phyloP scores from a whole-genome alignment of 2,888 invertebrate species.

The Furcula furcula region DNA sequence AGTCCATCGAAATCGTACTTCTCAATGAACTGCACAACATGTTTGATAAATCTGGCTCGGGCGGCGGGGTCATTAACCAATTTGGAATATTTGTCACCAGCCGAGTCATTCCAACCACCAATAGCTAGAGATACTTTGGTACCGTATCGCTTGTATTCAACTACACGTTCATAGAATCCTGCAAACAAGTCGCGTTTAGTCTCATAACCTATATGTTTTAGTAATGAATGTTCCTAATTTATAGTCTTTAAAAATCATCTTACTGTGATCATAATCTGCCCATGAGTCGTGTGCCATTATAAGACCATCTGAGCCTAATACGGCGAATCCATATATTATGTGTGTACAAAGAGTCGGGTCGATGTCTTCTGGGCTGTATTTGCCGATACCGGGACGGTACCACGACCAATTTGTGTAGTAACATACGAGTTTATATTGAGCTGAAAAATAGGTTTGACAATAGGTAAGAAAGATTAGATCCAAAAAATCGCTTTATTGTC shows the following conservation, averaged over 20 bases:
- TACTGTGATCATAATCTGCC: slow-evolving; percentile 94
- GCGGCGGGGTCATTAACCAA: slow-evolving; percentile 89
- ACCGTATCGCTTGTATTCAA: slow-evolving; percentile 88
- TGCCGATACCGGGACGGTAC: slow-evolving; percentile 91
- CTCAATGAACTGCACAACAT: slow-evolving; percentile 88
- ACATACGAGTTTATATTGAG: slow-evolving; percentile 91
- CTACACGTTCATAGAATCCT: slow-evolving; percentile 93
- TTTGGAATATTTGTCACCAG: slow-evolving; percentile 93
- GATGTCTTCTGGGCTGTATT: slow-evolving; percentile 92
- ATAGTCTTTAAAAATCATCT: slow-evolving; percentile 36
- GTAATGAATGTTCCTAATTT: background rate
- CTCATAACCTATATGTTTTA: background rate
- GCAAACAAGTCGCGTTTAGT: no score
- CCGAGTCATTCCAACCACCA: slow-evolving; percentile 98
- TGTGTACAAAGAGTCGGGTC: slow-evolving; percentile 95
- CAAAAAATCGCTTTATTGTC: slow-evolving; percentile 2
- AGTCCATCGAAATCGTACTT: slow-evolving; percentile 94
- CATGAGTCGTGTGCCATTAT: slow-evolving; percentile 93
- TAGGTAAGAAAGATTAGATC: background rate
- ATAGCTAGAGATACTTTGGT: slow-evolving; percentile 93
- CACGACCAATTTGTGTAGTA: slow-evolving; percentile 98
- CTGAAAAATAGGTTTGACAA: slow-evolving; percentile 59
- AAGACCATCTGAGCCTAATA: slow-evolving; percentile 90
- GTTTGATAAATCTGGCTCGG: slow-evolving; percentile 87
- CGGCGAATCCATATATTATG: slow-evolving; percentile 96